Base-by-base conservation (phyloP, 92 coral and sea anemone species). In the Phenganax subtilis region DNA sequence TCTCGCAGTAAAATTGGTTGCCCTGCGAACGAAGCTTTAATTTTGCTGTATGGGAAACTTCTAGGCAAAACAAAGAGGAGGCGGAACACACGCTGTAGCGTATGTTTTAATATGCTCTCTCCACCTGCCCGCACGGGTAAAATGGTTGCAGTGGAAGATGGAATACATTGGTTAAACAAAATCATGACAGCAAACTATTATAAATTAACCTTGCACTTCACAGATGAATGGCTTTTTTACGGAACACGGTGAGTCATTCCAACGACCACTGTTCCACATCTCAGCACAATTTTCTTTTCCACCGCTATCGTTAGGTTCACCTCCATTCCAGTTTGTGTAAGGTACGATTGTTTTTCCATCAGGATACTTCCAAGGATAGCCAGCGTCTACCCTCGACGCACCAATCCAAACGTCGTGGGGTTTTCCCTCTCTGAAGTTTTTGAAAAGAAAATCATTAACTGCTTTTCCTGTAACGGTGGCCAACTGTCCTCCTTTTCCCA, bases 191-290 rank as follows among this genome's bases (percentile, higher is more conserved):
- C 47, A 37, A 37, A 37, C 47, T 37, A 37, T 37, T 1, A n/a
- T n/a, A n/a, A 37, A 4, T 37, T 37, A 1, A 68, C 73, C 73
- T 68, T 51, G 73, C 47, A 68, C 58, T 65, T 65, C 82, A 28
- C 87, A 84, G 47, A 84, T 66, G 66, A 76, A 84, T 37, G 83
- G 84, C 0, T 71, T 65, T 7, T 8, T 16, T 56, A 9, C 29
- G 16, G 10, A 75, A 55, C 87, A 84, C 28, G 51, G 51, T 12
- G 76, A 72, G 20, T 84, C 87, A 47, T 66, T 51, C 87, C 87
- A 84, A 56, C 37, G 25, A 56, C 83, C 83, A 27, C 51, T 57
- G 4, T 20, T 47, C 70, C 59, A 68, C 73, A 68, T 68, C 54
- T 68, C 82, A 56, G 76, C 87, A 15, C 87, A 84, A 59, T 77